Conservation (phyloP, 2,113 vertebrate genomes). For the Phaethornis superciliosus region DNA sequence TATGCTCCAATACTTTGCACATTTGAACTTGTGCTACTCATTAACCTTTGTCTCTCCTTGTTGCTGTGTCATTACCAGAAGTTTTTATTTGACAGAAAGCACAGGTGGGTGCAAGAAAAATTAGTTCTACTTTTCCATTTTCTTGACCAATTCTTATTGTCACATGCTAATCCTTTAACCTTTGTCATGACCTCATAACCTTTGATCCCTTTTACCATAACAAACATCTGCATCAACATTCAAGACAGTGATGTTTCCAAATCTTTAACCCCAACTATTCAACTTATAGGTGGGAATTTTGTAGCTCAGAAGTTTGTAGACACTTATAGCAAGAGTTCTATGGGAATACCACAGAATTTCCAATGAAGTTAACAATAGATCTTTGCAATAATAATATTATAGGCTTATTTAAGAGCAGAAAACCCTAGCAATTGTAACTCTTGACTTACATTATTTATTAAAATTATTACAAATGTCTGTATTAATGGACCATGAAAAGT, state of each 20-base stretch:
- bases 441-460: neutral
- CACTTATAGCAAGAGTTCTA: neutral
- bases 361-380: slow-evolving; percentile 1
- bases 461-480: neutral
- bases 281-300: slow-evolving; percentile 61
- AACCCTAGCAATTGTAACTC: neutral
- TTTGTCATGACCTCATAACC: slow-evolving; percentile 83
- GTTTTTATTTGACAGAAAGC: slow-evolving; percentile 84
- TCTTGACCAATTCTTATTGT: slow-evolving; percentile 77
- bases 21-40: slow-evolving; percentile 81
- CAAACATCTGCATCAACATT: slow-evolving; percentile 77
- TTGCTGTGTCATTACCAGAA: slow-evolving; percentile 75
- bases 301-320: slow-evolving; percentile 55
- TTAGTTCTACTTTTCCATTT: slow-evolving; percentile 82
- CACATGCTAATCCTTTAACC: slow-evolving; percentile 84
- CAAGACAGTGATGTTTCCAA: slow-evolving; percentile 67
- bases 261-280: slow-evolving; percentile 59
- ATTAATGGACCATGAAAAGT: neutral
- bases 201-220: slow-evolving; percentile 86
- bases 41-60: slow-evolving; percentile 80
- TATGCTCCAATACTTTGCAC: slow-evolving; percentile 73
- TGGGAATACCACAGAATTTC: slow-evolving; percentile 9
- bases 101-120: slow-evolving; percentile 85
- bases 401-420: neutral
- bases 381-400: neutral